Conservation (phyloP, 1,140 invertebrate genomes). For the Episyrphus balteatus region DNA sequence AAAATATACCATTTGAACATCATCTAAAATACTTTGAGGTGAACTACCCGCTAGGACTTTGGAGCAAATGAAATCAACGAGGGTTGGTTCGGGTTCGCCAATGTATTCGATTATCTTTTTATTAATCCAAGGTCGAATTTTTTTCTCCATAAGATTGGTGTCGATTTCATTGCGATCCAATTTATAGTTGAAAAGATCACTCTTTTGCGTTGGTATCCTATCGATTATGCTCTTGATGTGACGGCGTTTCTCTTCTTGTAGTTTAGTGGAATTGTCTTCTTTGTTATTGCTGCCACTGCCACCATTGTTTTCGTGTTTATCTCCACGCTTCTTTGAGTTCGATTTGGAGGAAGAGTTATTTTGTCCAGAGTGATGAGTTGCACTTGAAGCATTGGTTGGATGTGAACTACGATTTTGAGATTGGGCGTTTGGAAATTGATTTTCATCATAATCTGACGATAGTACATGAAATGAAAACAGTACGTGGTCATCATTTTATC, state of each 20-base stretch:
- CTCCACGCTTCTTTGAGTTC: background rate
- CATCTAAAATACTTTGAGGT: constrained; percentile 89
- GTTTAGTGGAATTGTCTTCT: constrained; percentile 52
- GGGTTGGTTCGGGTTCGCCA: constrained; percentile 95
- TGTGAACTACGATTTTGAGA: constrained; percentile 38
- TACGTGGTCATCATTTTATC: too few relatives aligned
- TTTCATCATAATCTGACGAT: constrained; percentile 53
- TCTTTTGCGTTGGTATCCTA: constrained; percentile 95
- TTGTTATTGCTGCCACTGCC: constrained; percentile 40
- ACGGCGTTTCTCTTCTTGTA: constrained; percentile 88
- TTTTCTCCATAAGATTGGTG: constrained; percentile 78
- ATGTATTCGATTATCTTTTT: constrained; percentile 99
- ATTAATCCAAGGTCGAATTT: constrained; percentile 97
- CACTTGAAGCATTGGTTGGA: constrained; percentile 4
- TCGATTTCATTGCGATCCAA: constrained; percentile 78
- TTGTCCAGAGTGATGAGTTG: constrained; percentile 3
- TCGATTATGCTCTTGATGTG: constrained; percentile 96
- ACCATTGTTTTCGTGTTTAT: constrained; percentile 4
- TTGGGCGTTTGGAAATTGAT: constrained; percentile 20
- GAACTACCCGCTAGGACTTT: constrained; percentile 88
- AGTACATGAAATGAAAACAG: too few relatives aligned
- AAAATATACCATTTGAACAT: constrained; percentile 87
- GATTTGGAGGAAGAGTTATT: constrained; percentile 1
- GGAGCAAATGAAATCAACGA: constrained; percentile 98
- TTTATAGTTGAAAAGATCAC: constrained; percentile 85